A percentile compares a stretch with the other conserved stretches of the same genome.
These are phyloP conservation scores for Patiria miniata DNA, from an alignment of 35 echinoderm and acorn worm genomes.

Conservation along the genomic window DNA sequence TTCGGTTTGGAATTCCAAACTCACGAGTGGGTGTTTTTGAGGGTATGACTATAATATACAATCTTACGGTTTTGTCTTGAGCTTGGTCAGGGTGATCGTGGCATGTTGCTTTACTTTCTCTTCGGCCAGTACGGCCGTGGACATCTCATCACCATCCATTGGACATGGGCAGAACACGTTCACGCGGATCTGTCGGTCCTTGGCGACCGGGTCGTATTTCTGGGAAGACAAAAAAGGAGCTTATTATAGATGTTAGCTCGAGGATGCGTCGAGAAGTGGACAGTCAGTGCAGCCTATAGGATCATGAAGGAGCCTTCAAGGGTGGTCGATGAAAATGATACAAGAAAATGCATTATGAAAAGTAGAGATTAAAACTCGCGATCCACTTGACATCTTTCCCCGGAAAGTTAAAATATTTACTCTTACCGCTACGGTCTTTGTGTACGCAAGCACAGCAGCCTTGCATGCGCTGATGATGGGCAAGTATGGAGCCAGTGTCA, in stretches of 20 bases:
- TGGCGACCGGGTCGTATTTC: slow-evolving; percentile 3
- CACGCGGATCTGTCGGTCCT: background rate
- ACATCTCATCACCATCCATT: slow-evolving; percentile 3
- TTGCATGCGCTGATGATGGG: slow-evolving; percentile 10
- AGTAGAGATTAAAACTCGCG: too few species aligned
- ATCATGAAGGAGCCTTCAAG: too few species aligned
- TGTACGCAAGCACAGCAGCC: background rate
- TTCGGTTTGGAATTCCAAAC: too few species aligned
- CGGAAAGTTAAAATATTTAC: too few species aligned
- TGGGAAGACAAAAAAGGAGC: background rate
- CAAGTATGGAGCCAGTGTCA: slow-evolving; percentile 1
- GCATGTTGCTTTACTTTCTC: background rate
- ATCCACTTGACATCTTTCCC: too few species aligned
- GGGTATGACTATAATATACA: too few species aligned
- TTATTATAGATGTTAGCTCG: too few species aligned
- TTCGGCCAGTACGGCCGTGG: background rate
- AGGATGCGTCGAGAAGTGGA: too few species aligned
- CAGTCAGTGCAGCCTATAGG: too few species aligned
- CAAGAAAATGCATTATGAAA: too few species aligned
- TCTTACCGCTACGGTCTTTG: slow-evolving; percentile 18
- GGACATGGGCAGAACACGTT: background rate
- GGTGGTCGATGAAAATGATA: too few species aligned
- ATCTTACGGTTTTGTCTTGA: slow-evolving; percentile 15
- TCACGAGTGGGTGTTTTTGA: too few species aligned
- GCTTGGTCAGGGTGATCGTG: background rate